phyloP scores from a whole-genome alignment of 2,888 invertebrate species.

The Cenopis cana region DNA sequence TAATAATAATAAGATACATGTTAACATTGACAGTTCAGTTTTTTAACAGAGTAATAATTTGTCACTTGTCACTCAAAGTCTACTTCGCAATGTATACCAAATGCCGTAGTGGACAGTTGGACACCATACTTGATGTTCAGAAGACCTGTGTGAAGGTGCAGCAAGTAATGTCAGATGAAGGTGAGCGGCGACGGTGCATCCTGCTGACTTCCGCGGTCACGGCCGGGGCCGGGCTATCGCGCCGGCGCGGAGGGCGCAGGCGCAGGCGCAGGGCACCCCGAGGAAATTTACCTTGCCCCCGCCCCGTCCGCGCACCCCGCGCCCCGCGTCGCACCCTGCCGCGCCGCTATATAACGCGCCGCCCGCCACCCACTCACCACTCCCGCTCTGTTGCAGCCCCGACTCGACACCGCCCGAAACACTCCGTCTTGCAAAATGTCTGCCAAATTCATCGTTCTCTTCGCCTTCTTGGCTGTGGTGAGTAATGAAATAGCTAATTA shows the following conservation, averaged over 20 bases:
- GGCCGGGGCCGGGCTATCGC: constrained; percentile 29
- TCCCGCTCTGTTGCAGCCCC: constrained; percentile 56
- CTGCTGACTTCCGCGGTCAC: constrained; percentile 18
- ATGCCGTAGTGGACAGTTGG: background rate
- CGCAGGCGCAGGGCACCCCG: constrained; percentile 49
- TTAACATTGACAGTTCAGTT: no score
- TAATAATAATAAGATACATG: no score
- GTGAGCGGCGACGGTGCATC: background rate
- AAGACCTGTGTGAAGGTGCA: background rate
- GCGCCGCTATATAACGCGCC: constrained; percentile 54
- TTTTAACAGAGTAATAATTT: no score
- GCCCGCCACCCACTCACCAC: constrained; percentile 53
- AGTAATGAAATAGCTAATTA: constrained; percentile 52
- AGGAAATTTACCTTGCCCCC: constrained; percentile 46
- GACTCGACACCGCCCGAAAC: constrained; percentile 44
- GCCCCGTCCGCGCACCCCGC: constrained; percentile 34
- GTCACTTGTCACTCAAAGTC: no score
- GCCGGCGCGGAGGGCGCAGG: constrained; percentile 13
- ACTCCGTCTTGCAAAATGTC: constrained; percentile 57
- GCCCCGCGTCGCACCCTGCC: constrained; percentile 20
- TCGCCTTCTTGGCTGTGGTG: constrained; percentile 72
- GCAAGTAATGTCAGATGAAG: constrained; percentile 20
- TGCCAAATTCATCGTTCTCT: constrained; percentile 63
- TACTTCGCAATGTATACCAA: no score
- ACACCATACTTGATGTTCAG: background rate